Evolutionary conservation across 2,797 vertebrate genomes (phyloP), one percentile per base, ranked within the genome.

Genomic region (Sebastes elongatus): DNA sequence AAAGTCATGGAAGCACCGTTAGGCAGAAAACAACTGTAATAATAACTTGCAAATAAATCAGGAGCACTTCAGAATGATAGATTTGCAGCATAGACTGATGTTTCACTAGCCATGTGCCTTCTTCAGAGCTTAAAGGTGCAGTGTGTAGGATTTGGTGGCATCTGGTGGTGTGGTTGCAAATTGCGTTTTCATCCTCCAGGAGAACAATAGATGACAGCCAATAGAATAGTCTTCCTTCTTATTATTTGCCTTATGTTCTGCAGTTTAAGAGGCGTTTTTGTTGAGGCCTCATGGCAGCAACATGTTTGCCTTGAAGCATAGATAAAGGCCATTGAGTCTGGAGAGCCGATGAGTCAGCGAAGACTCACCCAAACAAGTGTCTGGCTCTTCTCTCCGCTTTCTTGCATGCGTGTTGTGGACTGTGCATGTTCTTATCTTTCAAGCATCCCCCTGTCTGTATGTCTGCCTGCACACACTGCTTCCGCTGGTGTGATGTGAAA

Each of bases 401-500:
- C 59, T 42, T 42, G 38, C 38, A 30, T 62, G 82, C 60, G 74
- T 69, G 62, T 42, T 23, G 16, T 14, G 42, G 69, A 66, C 71
- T 72, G n/a, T 63, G 57, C 42, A 25, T 82, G 11, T 18, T 80
- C 64, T 84, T 84, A 78, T 84, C 83, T 52, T 62, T 62, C 35
- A 63, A 33, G 32, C 20, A n/a, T 77, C 42, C 30, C 14, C 33
- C 11, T 13, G 64, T 30, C 57, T 74, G 30, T 18, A 0, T 49
- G 68, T 53, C 23, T 61, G 62, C 67, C 38, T 71, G 38, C 63
- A 38, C 13, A 53, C 30, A 33, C 27, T 16, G 52, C 68, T 73
- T 80, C 72, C 2, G 9, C 71, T 84, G 70, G 62, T 35, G 64
- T 60, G 83, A 94, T 88, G 82, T 85, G 74, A 87, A 88, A 46